Evolutionary conservation across 1,140 invertebrate species (phyloP), one percentile per base, ranked within the genome.

Genomic region (Eurosta solidaginis): DNA sequence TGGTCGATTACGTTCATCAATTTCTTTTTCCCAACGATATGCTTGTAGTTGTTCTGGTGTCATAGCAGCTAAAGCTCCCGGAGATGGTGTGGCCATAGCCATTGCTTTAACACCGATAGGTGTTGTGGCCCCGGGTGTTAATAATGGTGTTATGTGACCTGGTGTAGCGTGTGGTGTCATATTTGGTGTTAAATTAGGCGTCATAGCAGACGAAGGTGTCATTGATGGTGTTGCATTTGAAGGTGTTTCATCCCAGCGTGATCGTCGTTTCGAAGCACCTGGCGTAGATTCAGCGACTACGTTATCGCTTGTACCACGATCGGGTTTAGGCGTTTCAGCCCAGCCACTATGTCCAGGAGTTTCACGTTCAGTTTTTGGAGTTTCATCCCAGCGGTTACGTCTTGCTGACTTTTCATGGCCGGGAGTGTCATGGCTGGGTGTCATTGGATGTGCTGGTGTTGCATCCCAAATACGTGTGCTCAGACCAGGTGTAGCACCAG

Each of bases 311-410:
- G 90, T 92, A 2, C 92, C 91, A 74, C 97, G 91, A 85, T 99
- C 97, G 0, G 97, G 97, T 78, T 96, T 92, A 0, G 98, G 98
- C 0, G 98, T 99, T 89, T 99, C 98, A 14, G 98, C 97, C 94
- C 98, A 99, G 20, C 96, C 96, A 86, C 95, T 96, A 88, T 98
- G 96, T 0, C 96, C 96, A 4, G 97, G 97, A 3, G 97, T 99
- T 90, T 98, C 97, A 85, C 97, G 92, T 88, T 98, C 97, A 17
- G 97, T 98, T 90, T 97, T 98, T 0, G 98, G 98, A 2, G 98
- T 99, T 89, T 99, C 98, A 90, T 99, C 98, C 98, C 98, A 99
- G 78, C 98, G 92, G 90, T 99, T 99, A 77, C 97, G 91, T 20
- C 97, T 89, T 20, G 92, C 92, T n/a, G 93, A 90, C 88, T 94